Percentiles rank a stretch among this genome's conserved stretches.
Conservation (phyloP, 2,113 vertebrate species). For the Hemibagrus wyckioides region DNA sequence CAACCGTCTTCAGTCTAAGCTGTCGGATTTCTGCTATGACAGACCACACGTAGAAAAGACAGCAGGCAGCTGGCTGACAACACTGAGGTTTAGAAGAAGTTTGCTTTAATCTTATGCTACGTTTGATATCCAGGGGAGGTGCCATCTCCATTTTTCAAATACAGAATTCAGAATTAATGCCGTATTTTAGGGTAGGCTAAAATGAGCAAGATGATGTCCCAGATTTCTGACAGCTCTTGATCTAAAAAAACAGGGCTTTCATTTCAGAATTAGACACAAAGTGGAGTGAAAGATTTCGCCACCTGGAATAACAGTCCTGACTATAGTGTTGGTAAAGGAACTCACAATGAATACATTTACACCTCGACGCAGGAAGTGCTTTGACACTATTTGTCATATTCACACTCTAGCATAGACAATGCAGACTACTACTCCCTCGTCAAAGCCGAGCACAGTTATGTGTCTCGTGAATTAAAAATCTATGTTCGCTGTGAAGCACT, state of each 20-base stretch:
- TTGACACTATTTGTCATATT: constrained; percentile 10
- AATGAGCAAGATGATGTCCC: constrained; percentile 34
- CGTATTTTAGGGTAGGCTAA: constrained; percentile 18
- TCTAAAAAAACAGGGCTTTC: constrained; percentile 36
- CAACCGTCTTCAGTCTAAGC: background rate
- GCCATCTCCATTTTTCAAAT: constrained; percentile 13
- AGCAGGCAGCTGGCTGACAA: background rate
- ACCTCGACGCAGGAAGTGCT: background rate
- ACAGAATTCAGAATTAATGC: background rate
- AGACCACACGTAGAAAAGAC: background rate
- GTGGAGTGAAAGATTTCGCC: constrained; percentile 5
- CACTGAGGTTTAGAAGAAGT: background rate
- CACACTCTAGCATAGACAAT: background rate
- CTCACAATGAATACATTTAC: constrained; percentile 20
- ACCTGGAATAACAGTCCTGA: background rate
- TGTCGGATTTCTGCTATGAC: background rate
- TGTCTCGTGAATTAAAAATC: constrained; percentile 30
- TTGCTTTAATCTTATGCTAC: constrained; percentile 18
- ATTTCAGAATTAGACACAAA: constrained; percentile 35
- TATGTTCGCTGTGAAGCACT: background rate
- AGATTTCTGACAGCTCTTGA: constrained; percentile 44
- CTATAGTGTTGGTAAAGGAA: background rate
- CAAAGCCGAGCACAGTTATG: constrained; percentile 9
- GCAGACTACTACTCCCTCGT: background rate
- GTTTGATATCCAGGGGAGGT: background rate